phyloP scores from a whole-genome alignment of 2,888 invertebrate species.

The Junonia oenone region DNA sequence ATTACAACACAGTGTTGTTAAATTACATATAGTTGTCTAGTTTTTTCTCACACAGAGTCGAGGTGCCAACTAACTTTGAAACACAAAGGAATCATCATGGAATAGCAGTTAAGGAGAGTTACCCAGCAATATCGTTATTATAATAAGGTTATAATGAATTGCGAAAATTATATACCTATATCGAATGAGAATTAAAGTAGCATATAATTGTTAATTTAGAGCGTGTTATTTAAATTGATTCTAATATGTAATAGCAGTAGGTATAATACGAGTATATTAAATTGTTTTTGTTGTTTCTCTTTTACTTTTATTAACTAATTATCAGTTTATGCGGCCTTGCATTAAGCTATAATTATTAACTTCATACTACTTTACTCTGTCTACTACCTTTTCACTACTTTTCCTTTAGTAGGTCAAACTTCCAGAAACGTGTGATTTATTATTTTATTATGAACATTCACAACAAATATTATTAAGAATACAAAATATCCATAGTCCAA shows the following conservation, averaged over 20 bases:
- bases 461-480: too few species aligned
- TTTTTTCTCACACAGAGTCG: conserved; percentile 1
- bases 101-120: conserved; percentile 28
- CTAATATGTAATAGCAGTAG: too few species aligned
- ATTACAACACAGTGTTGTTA: not conserved
- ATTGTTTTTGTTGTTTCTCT: not conserved
- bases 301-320: not conserved
- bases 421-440: too few species aligned
- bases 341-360: too few species aligned
- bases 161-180: conserved; percentile 15
- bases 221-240: not conserved
- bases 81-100: conserved; percentile 6
- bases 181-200: not conserved
- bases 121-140: conserved; percentile 30
- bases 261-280: too few species aligned
- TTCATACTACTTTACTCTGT: too few species aligned
- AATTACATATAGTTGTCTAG: not conserved
- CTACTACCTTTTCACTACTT: too few species aligned
- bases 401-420: too few species aligned
- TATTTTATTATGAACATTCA: too few species aligned
- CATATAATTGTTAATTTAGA: not conserved
- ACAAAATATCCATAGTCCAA: too few species aligned
- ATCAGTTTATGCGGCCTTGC: too few species aligned
- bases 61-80: not conserved
- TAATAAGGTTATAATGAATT: conserved; percentile 27